Conservation (phyloP, 2,888 invertebrate species). For the Conchocele bisecta region DNA sequence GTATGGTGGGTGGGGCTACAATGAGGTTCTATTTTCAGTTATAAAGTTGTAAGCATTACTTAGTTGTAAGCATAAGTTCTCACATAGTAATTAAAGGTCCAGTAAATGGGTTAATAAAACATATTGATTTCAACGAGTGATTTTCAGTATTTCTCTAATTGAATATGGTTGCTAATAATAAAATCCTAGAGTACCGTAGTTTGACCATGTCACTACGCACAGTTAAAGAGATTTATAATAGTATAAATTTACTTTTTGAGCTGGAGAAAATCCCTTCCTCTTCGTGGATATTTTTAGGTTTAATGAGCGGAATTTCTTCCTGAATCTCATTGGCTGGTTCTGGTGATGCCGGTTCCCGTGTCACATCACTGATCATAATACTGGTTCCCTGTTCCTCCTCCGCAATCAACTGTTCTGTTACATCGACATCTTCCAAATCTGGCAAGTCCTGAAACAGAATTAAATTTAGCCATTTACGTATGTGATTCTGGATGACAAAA, state of each 20-base stretch:
- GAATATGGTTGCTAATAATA: no score
- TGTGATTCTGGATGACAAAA: no score
- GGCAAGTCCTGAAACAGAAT: conserved; percentile 78
- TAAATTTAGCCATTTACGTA: no score
- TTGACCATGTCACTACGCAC: no score
- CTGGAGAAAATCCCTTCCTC: conserved; percentile 67
- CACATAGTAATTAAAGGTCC: no score
- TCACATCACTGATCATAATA: conserved; percentile 48
- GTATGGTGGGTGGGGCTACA: neutral
- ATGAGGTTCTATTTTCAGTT: neutral
- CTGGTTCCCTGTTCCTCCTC: conserved; percentile 51
- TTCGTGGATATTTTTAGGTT: conserved; percentile 47
- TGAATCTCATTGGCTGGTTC: neutral
- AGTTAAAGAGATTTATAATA: neutral
- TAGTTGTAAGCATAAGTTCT: no score
- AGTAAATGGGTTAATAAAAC: no score
- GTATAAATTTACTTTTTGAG: conserved; percentile 34
- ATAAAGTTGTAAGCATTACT: neutral
- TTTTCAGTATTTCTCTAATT: no score
- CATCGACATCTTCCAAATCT: conserved; percentile 80
- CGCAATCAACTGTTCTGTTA: conserved; percentile 56
- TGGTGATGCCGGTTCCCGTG: conserved; percentile 5
- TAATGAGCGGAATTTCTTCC: conserved; percentile 61
- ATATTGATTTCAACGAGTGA: no score
- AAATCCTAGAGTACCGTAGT: no score